A percentile compares a stretch with the other conserved stretches of the same genome.
Conservation (phyloP, 2,888 invertebrate species). For the Apamea anceps region DNA sequence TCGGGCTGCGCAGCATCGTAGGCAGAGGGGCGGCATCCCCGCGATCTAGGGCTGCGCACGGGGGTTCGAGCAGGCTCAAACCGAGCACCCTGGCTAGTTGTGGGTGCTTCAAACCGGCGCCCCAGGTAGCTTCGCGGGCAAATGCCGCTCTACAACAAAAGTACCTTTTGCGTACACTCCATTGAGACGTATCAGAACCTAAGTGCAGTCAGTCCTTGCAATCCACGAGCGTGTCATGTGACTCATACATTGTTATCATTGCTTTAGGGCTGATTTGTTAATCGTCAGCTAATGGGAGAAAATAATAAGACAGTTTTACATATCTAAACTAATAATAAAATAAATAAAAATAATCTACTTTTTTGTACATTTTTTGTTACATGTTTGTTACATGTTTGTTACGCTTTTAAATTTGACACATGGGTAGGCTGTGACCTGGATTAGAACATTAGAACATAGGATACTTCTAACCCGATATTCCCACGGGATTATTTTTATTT, state of each 20-base stretch:
- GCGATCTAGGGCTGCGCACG: conserved; percentile 97
- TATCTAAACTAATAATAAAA: background rate
- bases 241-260: background rate
- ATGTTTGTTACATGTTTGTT: no score
- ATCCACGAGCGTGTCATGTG: background rate
- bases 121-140: conserved; percentile 95
- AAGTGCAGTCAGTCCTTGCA: background rate
- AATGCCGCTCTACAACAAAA: conserved; percentile 92
- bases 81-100: conserved; percentile 96
- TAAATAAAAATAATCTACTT: no score
- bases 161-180: conserved; percentile 17
- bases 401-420: no score
- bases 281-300: background rate
- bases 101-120: conserved; percentile 95
- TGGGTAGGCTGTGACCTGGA: no score
- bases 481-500: no score
- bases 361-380: no score
- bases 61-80: conserved; percentile 95
- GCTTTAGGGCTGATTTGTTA: background rate
- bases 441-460: no score
- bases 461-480: no score
- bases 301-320: background rate
- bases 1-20: conserved; percentile 90
- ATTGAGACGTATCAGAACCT: background rate
- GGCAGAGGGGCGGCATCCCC: conserved; percentile 96